phyloP scores from a whole-genome alignment of 2,888 invertebrate species.

The Brachylomia viminalis region DNA sequence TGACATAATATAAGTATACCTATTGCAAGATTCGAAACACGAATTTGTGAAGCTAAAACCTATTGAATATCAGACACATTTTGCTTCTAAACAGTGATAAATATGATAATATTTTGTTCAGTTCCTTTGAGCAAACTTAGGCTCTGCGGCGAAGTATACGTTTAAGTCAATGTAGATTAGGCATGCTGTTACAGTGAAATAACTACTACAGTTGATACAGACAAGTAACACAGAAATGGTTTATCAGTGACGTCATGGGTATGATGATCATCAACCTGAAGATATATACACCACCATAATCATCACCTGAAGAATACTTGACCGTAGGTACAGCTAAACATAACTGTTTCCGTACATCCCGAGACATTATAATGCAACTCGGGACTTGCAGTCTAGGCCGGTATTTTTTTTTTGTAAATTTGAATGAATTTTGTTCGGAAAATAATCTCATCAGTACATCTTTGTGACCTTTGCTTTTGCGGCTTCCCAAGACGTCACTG shows the following conservation, averaged over 20 bases:
- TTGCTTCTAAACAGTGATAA: slow-evolving; percentile 58
- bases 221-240: slow-evolving; percentile 54
- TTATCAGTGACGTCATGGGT: slow-evolving; percentile 45
- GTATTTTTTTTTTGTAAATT: too few relatives aligned
- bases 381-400: slow-evolving; percentile 4
- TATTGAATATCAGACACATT: slow-evolving; percentile 59
- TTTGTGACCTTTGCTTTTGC: neutral
- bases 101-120: slow-evolving; percentile 30
- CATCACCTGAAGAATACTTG: neutral
- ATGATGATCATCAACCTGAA: neutral
- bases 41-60: slow-evolving; percentile 57
- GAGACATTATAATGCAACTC: neutral
- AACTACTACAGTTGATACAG: slow-evolving; percentile 53
- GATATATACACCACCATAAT: neutral
- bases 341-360: neutral
- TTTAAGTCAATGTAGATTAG: slow-evolving; percentile 51
- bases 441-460: neutral
- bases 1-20: slow-evolving; percentile 55
- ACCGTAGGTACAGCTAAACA: neutral
- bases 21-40: slow-evolving; percentile 61
- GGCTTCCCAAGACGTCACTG: slow-evolving; percentile 49
- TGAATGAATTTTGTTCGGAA: too few relatives aligned
- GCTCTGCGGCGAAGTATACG: slow-evolving; percentile 51
- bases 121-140: slow-evolving; percentile 52
- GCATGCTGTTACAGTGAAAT: slow-evolving; percentile 48